Conservation (phyloP, 2,888 invertebrate genomes). For the Leptogaster cylindrica region DNA sequence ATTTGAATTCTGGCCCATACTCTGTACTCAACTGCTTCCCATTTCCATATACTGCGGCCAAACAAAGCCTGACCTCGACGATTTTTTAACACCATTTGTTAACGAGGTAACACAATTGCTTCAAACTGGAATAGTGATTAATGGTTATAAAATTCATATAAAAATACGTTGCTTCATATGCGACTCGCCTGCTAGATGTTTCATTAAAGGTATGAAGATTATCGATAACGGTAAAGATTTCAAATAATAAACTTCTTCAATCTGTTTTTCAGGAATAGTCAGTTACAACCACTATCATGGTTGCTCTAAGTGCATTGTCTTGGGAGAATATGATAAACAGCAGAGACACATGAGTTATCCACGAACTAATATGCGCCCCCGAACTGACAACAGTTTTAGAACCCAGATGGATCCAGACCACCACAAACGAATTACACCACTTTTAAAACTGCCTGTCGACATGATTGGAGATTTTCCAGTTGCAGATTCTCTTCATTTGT, state of each 20-base stretch:
- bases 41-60: not conserved
- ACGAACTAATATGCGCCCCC: not conserved
- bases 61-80: not conserved
- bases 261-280: not conserved
- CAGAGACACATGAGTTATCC: not conserved
- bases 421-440: not conserved
- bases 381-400: not conserved
- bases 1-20: constrained; percentile 17
- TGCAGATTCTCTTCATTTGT: not conserved
- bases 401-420: not conserved
- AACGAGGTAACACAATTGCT: not conserved
- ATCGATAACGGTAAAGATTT: not conserved
- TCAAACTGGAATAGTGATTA: too few species aligned
- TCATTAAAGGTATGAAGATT: constrained; percentile 13
- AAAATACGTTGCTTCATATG: not conserved
- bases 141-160: too few species aligned
- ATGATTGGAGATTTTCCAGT: not conserved
- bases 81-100: not conserved
- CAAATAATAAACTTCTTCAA: not conserved
- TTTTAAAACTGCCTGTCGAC: constrained; percentile 3
- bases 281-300: constrained; percentile 2
- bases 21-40: not conserved
- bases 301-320: not conserved
- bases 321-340: not conserved
- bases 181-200: constrained; percentile 6